Percentiles rank a stretch among this genome's conserved stretches.
Conservation (phyloP, 2,113 vertebrate species). For the Xenopus laevis region DNA sequence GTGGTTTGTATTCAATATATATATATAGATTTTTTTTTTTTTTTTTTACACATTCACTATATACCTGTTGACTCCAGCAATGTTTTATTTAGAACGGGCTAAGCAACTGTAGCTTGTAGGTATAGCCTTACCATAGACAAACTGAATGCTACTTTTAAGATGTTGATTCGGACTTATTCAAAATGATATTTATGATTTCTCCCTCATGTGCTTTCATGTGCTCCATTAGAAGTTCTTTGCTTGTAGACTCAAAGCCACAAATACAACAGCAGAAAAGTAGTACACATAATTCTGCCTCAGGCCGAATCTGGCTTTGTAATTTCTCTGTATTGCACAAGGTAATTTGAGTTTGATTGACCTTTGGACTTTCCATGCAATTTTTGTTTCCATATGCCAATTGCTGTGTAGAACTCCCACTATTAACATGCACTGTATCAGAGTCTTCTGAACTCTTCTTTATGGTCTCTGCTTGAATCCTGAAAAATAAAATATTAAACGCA, state of each 20-base stretch:
- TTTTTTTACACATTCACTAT: too few species aligned
- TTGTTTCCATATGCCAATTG: constrained; percentile 49
- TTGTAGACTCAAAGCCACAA: constrained; percentile 94
- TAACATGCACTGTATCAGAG: constrained; percentile 50
- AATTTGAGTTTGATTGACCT: constrained; percentile 53
- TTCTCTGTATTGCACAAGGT: constrained; percentile 57
- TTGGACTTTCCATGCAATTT: constrained; percentile 57
- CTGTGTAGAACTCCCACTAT: constrained; percentile 52
- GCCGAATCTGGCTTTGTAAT: constrained; percentile 49
- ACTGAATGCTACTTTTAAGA: not conserved
- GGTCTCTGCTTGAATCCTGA: constrained; percentile 63
- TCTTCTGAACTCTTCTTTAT: constrained; percentile 56
- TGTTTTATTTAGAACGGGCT: too few species aligned
- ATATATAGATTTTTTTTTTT: too few species aligned
- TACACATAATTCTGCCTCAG: constrained; percentile 83
- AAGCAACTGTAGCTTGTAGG: too few species aligned
- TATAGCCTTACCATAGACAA: too few species aligned
- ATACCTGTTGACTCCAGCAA: too few species aligned
- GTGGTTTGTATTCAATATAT: too few species aligned
- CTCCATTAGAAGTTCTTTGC: constrained; percentile 91
- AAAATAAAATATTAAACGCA: constrained; percentile 45
- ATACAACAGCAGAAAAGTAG: constrained; percentile 96
- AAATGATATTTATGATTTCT: constrained; percentile 95
- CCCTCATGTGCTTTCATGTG: constrained; percentile 98
- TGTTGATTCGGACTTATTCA: constrained; percentile 71